phyloP scores from a whole-genome alignment of 2,113 vertebrate genomes.

The Nothobranchius furzeri region DNA sequence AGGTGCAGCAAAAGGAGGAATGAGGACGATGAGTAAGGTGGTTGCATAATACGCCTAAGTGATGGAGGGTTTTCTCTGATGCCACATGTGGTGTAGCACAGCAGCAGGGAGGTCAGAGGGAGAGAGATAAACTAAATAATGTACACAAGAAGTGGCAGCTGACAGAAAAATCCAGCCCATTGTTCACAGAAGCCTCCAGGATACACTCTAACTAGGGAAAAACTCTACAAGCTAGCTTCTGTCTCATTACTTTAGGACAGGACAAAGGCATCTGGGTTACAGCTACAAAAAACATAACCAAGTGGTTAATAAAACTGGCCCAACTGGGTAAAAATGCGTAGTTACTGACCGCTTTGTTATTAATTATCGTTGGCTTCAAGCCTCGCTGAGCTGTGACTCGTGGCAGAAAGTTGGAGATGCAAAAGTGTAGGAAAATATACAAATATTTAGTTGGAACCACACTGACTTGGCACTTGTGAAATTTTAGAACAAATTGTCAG shows the following conservation, averaged over 20 bases:
- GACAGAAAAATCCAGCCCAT: constrained; percentile 66
- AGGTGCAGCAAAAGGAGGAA: neutral
- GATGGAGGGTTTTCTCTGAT: constrained; percentile 57
- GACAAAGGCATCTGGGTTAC: constrained; percentile 34
- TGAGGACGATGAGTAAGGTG: constrained; percentile 26
- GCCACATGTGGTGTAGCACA: constrained; percentile 51
- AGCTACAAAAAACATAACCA: constrained; percentile 13
- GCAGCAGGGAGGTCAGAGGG: constrained; percentile 53
- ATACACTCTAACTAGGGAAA: constrained; percentile 53
- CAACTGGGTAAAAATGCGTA: neutral
- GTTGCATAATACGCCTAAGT: constrained; percentile 65
- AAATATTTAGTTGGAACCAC: too few species aligned
- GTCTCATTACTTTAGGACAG: constrained; percentile 58
- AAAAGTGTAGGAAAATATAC: neutral
- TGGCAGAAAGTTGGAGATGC: too few species aligned
- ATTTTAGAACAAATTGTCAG: too few species aligned
- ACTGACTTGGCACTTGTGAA: too few species aligned
- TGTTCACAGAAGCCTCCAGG: constrained; percentile 60
- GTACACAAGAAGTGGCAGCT: constrained; percentile 74
- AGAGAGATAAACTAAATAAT: constrained; percentile 68
- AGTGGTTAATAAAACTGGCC: constrained; percentile 18
- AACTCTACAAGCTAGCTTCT: constrained; percentile 51
- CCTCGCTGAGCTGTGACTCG: too few species aligned
- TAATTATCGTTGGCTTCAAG: neutral
- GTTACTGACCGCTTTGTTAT: neutral